phyloP scores from a whole-genome alignment of 2,888 invertebrate genomes.

The Amaurobius ferox region DNA sequence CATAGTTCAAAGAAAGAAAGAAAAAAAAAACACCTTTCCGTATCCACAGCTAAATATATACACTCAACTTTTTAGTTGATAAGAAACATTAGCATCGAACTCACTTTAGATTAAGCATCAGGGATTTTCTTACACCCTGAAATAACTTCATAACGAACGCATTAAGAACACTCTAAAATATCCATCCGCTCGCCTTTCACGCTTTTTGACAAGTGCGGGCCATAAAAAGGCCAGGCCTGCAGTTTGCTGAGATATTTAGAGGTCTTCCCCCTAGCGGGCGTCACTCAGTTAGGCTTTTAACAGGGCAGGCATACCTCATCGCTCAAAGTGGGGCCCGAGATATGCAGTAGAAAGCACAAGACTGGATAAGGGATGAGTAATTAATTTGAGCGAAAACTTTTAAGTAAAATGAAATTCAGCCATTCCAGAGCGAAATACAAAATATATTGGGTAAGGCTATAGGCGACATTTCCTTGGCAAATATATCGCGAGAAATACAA shows the following conservation, averaged over 20 bases:
- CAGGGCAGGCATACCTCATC: conserved; percentile 1
- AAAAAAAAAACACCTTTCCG: neutral
- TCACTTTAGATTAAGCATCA: neutral
- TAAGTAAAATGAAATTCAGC: too few species aligned
- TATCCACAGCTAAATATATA: neutral
- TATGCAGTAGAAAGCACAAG: too few species aligned
- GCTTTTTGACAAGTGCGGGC: neutral
- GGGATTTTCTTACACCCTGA: neutral
- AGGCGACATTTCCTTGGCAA: too few species aligned
- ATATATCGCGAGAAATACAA: too few species aligned
- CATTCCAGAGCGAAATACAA: too few species aligned
- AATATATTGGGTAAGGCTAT: too few species aligned
- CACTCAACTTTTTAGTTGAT: neutral
- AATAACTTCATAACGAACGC: conserved; percentile 9
- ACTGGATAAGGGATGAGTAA: too few species aligned
- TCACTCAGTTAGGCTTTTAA: conserved; percentile 9
- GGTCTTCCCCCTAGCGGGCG: neutral
- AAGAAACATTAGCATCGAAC: conserved; percentile 8
- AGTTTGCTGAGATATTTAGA: neutral
- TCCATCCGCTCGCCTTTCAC: neutral
- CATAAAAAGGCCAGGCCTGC: conserved; percentile 15
- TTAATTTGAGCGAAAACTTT: too few species aligned
- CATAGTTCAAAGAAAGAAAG: too few species aligned
- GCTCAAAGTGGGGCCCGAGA: neutral
- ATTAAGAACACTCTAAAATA: conserved; percentile 16